Evolutionary conservation across 2,888 invertebrate genomes (phyloP).

Genomic region (Leucoma salicis): DNA sequence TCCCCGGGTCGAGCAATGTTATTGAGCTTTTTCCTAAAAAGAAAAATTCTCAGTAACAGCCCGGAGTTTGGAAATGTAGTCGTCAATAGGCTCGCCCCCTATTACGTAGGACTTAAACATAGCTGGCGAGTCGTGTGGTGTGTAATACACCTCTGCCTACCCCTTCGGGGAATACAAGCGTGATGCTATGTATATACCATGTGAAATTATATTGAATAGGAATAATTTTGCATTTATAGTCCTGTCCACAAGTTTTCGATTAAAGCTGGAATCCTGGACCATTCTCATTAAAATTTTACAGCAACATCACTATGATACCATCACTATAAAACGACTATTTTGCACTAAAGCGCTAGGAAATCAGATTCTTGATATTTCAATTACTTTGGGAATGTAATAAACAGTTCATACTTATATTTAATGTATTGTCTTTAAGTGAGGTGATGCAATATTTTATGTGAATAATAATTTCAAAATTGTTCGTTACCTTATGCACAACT

Average conservation of each 20-base stretch:
- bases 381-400: slow-evolving; percentile 1
- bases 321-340: slow-evolving; percentile 43
- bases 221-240: slow-evolving; percentile 38
- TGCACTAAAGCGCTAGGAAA: slow-evolving; percentile 35
- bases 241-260: slow-evolving; percentile 51
- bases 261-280: slow-evolving; percentile 52
- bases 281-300: slow-evolving; percentile 69
- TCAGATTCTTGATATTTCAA: slow-evolving; percentile 18
- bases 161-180: too few species aligned
- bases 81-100: too few species aligned
- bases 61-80: too few species aligned
- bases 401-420: neutral
- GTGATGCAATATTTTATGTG: neutral
- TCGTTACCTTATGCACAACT: too few species aligned
- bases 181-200: too few species aligned
- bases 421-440: neutral
- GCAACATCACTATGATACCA: slow-evolving; percentile 54
- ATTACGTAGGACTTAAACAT: too few species aligned
- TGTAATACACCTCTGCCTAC: too few species aligned
- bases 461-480: too few species aligned
- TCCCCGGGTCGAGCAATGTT: too few species aligned
- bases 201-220: slow-evolving; percentile 20
- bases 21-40: too few species aligned
- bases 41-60: too few species aligned
- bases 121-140: slow-evolving; percentile 1